Base-by-base conservation (phyloP, 2,113 vertebrate genomes). In the Australoheros scitulus region DNA sequence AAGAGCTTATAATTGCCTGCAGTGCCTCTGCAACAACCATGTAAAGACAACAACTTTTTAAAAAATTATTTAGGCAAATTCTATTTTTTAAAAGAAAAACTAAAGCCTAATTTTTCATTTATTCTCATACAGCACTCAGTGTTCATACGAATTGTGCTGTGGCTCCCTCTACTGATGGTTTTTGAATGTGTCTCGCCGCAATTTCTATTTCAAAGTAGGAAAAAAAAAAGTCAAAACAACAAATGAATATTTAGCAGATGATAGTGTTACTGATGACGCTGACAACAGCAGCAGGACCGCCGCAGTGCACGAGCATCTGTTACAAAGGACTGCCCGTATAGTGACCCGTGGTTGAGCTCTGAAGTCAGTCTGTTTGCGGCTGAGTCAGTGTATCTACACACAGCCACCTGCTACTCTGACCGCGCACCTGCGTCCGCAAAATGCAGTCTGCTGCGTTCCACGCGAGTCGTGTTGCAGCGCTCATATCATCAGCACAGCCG, bases 111-210 rank as follows among this genome's bases (percentile, higher is more conserved):
- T 32, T 13, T 3, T 20, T 17, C 47, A 55, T 14, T 3, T 0
- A 34, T 14, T 1, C 47, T 72, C 68, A 9, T 18, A 55, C 68
- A 2, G 26, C 26, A 29, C 47, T 50, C 4, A 1, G 47, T 6
- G 14, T 50, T 50, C 5, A 50, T 18, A 63, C 68, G 3, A 36
- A 13, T 76, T 60, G 70, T 41, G 8, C 55, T 81, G 18, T 80
- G 65, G 79, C 87, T 15, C 89, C 92, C 85, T 92, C 94, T 92
- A 70, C 9, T 90, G 94, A 82, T 79, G 0, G 1, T 2, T 11
- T 38, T 2, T 68, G 6, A 57, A 18, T 3, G 1, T 34, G 3
- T 41, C 5, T 14, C 2, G 22, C 15, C 17, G 56, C 41, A 17
- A 13, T 26, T 60, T 61, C 13, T 26, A 26, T 26, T 26, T 26